Evolutionary conservation across 2,888 invertebrate species (phyloP), one percentile per base, ranked within the genome.

Genomic region (Diadromus collaris): DNA sequence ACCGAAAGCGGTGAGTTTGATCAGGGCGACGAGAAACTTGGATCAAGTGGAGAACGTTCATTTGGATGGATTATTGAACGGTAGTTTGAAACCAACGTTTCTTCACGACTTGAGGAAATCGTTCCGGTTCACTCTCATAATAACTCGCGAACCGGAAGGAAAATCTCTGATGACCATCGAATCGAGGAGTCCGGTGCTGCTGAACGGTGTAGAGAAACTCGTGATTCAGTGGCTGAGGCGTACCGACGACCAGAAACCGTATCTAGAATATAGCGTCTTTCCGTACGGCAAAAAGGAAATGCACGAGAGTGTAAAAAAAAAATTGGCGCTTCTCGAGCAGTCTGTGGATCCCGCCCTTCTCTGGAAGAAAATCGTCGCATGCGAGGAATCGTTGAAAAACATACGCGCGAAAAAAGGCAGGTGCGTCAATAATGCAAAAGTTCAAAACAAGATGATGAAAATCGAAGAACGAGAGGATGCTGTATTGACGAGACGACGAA

Each of bases 161-260:
- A 71, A 7, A 21, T 13, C 54, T 29, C 21, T 9, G 2, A 19
- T 69, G 19, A 10, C 4, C 4, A 24, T 76, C 3, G 24, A n/a
- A 38, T 41, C 63, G 0, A 19, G 27, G 0, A 10, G 1, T 2
- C 2, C 16, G 0, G 7, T n/a, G 1, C 0, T 44, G 5, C 29
- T 75, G n/a, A 6, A 13, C 1, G 51, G 24, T n/a, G 34, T 82
- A 2, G 58, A 81, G n/a, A 70, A 64, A 34, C 3, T 80, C 0
- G 5, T 83, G 2, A n/a, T 51, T 10, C 83, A 82, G 44, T 83
- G 83, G 83, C n/a, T 83, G 21, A 44, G 9, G 1, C 64, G 80
- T n/a, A 48, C 10, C 2, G 81, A 78, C 21, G 63, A 76, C 7
- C 73, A 79, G n/a, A 79, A 70, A 41, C 0, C 27, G 2, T 24